Evolutionary conservation across 1,140 invertebrate genomes (phyloP).

Genomic region (Mycetomoellerius zeteki): DNA sequence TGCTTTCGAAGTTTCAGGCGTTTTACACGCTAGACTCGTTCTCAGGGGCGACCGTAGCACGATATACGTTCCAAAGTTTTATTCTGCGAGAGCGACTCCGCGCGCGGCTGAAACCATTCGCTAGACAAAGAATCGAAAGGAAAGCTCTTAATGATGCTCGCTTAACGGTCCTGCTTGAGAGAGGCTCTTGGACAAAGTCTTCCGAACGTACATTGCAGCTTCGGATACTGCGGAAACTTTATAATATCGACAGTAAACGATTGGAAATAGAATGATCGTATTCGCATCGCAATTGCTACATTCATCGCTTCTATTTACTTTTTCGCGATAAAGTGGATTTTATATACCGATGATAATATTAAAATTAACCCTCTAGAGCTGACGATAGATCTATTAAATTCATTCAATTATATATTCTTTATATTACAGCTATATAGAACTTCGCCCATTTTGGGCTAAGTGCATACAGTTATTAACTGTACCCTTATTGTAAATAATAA

Average conservation of each 20-base stretch:
- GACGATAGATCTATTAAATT: too few species aligned
- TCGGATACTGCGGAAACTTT: conserved; percentile 12
- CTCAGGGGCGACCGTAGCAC: conserved; percentile 8
- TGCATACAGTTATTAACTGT: too few species aligned
- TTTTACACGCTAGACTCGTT: conserved; percentile 59
- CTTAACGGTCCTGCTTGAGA: conserved; percentile 1
- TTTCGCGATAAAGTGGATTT: background rate
- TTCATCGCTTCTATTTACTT: background rate
- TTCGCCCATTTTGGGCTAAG: too few species aligned
- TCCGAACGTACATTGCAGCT: background rate
- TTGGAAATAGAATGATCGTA: background rate
- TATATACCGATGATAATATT: too few species aligned
- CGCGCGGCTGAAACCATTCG: background rate
- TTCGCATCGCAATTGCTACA: conserved; percentile 3
- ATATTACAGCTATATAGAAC: too few species aligned
- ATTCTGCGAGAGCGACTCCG: conserved; percentile 33
- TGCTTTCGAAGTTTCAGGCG: conserved; percentile 54
- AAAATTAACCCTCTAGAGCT: background rate
- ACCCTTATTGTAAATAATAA: too few species aligned
- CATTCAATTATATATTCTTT: too few species aligned
- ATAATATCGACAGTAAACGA: background rate
- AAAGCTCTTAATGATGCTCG: conserved; percentile 39
- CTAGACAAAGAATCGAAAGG: conserved; percentile 41
- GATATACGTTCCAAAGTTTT: conserved; percentile 53
- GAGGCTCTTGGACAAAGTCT: background rate